Base-by-base conservation (phyloP, 2,113 vertebrate species). In the Montifringilla adamsi region DNA sequence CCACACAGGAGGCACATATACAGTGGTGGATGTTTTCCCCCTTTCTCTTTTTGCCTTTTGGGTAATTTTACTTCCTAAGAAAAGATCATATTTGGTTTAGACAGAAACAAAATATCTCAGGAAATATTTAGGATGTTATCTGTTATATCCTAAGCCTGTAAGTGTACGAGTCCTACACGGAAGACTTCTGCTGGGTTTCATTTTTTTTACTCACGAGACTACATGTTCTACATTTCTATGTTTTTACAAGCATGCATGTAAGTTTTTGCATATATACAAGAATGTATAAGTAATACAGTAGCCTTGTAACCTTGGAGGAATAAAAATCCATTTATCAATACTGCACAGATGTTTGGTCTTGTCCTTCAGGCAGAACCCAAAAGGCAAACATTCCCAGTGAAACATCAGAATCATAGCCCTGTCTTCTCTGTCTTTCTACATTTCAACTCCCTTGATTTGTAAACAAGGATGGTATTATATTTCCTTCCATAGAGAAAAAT, bases 1-100 rank as follows among this genome's bases (percentile, higher is more conserved):
- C 31, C 62, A 73, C 13, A 56, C 2, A 59, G 49, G 17, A 96
- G 26, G 70, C 16, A 35, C 27, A 68, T 9, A 35, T 2, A 19
- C 2, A 55, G 14, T 11, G 6, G 15, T 33, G 14, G 6, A 3
- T 4, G 16, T 19, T 49, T n/a, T 30, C 1, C 10, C 28, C 10
- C 17, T 15, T 19, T 59, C 33, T 69, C 52, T 78, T 88, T 44
- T 58, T 80, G 46, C n/a, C 50, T 95, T 87, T 60, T 44, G 21
- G 13, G 11, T 31, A 73, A 53, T 75, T 58, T 53, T 64, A 46
- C 27, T 75, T 78, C n/a, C 30, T 55, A 23, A 74, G 50, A 68
- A 56, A 49, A 82, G 30, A 50, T 27, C 30, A 35, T 52, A 62
- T 79, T 64, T 89, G 27, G 6, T 73, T 33, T 24, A 81, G 58